Base-by-base conservation (phyloP, 2,888 invertebrate genomes). In the Drosophila melanocephala region DNA sequence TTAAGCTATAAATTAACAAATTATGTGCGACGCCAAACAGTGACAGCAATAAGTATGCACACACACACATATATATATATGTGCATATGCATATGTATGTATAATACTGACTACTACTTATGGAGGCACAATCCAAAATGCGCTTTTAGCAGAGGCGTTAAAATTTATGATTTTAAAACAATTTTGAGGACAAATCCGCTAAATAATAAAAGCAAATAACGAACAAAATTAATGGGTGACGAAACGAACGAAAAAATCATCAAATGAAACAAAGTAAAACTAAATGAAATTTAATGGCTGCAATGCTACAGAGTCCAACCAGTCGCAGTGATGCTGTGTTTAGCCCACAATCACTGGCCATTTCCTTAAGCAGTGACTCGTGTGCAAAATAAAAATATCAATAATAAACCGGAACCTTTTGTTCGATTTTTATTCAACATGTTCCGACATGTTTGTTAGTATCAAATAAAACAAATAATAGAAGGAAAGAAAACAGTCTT, bases 1-100 rank as follows among this genome's bases (percentile, higher is more conserved):
- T 83, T 74, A 67, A 65, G 64, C 75, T 71, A 87, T 87, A 77
- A 83, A 77, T 86, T 83, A 85, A 71, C 55, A 59, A 77, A 75
- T 58, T 75, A 72, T 75, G 69, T 67, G 61, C 63, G 82, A 68
- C 61, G 47, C 47, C 28, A 72, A 75, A 73, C 72, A 75, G 63
- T 67, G 74, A 87, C 87, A 70, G 52, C 65, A 75, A 78, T 68
- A 83, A 69, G 53, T 78, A 70, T 73, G 37, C 3, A 56, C 26
- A 56, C 10, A 33, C 22, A 10, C 2, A 10, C 2, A 3, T 0
- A 35, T 2, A 42, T 1, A 22, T 0, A 5, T 5, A n/a, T n/a
- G n/a, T n/a, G n/a, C 0, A 5, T 5, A 6, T 35, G 14, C 14
- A 35, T 5, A 35, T 35, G 16, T 16, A 37, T 37, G 6, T 16